Conservation (phyloP, 2,797 vertebrate species). For the Xenops minutus region DNA sequence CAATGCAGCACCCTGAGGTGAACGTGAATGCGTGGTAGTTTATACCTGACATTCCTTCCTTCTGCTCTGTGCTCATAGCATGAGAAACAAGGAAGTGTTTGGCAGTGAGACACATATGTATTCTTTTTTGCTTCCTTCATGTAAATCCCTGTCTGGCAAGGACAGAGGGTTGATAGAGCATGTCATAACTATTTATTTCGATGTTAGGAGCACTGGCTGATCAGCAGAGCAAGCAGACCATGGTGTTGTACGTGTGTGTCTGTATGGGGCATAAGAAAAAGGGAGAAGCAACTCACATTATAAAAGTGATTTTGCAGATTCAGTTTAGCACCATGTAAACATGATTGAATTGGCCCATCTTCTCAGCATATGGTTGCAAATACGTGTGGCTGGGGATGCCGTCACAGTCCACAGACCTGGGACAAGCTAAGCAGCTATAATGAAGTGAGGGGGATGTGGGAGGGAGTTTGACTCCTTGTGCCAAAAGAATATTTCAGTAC, state of each 20-base stretch:
- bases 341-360: neutral
- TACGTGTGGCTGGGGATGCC: neutral
- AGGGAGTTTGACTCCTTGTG: neutral
- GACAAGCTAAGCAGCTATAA: neutral
- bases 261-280: neutral
- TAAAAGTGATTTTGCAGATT: neutral
- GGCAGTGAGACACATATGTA: neutral
- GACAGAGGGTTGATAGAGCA: neutral
- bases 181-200: neutral
- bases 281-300: neutral
- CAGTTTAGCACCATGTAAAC: neutral
- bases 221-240: neutral
- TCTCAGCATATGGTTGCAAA: neutral
- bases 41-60: neutral
- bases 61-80: neutral
- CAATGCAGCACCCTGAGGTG: neutral
- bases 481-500: neutral
- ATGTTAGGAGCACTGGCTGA: neutral
- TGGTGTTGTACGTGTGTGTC: fast-evolving
- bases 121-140: neutral
- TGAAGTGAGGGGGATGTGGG: neutral
- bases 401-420: neutral
- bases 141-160: neutral
- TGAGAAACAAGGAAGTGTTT: neutral
- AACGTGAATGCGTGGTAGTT: neutral